These are phyloP conservation scores for Ceratoteleas bidentatus DNA, from an alignment of 1,140 invertebrate genomes.

Conservation along the genomic window DNA sequence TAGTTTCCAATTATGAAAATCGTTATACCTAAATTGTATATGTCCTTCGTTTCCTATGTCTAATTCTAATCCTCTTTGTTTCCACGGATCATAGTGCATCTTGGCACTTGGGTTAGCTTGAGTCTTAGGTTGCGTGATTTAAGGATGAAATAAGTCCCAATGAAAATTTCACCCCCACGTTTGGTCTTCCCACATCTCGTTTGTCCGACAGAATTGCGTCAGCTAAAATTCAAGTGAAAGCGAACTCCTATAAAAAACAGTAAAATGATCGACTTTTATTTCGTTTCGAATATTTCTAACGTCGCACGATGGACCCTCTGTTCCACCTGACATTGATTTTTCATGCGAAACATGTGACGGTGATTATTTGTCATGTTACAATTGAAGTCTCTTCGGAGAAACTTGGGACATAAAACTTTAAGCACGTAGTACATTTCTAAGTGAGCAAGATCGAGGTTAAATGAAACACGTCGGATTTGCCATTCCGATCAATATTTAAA, in stretches of 20 bases:
- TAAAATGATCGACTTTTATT: neutral
- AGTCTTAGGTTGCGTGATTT: slow-evolving; percentile 47
- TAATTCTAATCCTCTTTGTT: slow-evolving; percentile 28
- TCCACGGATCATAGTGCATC: slow-evolving; percentile 21
- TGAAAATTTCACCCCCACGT: too few species aligned
- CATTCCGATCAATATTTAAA: too few species aligned
- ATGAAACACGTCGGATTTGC: too few species aligned
- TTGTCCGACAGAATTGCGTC: slow-evolving; percentile 29
- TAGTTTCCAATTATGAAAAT: slow-evolving; percentile 31
- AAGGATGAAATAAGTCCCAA: slow-evolving; percentile 53
- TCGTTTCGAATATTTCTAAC: too few species aligned
- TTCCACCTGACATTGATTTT: too few species aligned
- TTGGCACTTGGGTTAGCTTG: slow-evolving; percentile 36
- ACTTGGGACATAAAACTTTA: too few species aligned
- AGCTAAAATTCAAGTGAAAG: slow-evolving; percentile 18
- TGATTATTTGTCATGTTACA: too few species aligned
- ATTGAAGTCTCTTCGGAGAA: too few species aligned
- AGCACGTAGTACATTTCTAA: too few species aligned
- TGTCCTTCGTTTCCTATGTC: neutral
- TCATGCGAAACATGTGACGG: too few species aligned
- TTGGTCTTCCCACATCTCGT: slow-evolving; percentile 14
- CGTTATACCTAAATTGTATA: neutral
- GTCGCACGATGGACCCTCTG: too few species aligned
- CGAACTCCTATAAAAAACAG: slow-evolving; percentile 3
- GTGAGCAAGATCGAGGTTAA: too few species aligned